A percentile compares a stretch with the other conserved stretches of the same genome.
These are phyloP conservation scores for Sycophila sp. DNA, from an alignment of 1,140 invertebrate species.

Conservation along the genomic window DNA sequence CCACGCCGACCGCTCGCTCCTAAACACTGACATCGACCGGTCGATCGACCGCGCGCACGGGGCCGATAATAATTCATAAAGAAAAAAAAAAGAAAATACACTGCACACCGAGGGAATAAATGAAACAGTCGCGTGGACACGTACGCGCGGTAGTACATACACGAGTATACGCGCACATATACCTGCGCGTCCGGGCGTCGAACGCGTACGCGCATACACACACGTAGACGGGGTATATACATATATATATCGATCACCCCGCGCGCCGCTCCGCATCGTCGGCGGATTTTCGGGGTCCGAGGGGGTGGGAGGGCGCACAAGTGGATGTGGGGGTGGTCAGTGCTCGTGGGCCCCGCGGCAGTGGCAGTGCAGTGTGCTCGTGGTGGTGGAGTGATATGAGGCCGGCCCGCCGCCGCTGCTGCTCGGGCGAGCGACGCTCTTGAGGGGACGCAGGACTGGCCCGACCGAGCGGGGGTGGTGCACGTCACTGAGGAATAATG, in stretches of 20 bases:
- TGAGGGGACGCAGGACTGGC: background rate
- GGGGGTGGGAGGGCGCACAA: background rate
- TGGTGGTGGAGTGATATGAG: background rate
- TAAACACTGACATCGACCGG: background rate
- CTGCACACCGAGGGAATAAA: no score
- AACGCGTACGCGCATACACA: no score
- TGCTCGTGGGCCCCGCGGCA: background rate
- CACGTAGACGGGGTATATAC: no score
- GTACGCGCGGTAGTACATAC: no score
- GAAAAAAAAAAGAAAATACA: background rate
- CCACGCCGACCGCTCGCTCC: background rate
- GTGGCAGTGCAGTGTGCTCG: background rate
- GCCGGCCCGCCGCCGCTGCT: background rate
- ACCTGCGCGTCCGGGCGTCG: no score
- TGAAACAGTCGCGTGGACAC: no score
- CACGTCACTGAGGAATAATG: slow-evolving; percentile 63
- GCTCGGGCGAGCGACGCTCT: background rate
- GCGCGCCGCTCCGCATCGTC: no score
- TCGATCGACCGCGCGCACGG: background rate
- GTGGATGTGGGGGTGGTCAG: no score
- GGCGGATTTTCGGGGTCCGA: background rate
- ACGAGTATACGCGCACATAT: background rate
- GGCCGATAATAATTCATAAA: background rate
- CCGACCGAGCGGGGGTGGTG: background rate
- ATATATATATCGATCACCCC: no score